phyloP scores from a whole-genome alignment of 2,888 invertebrate genomes.

The Alloplasta piceator region DNA sequence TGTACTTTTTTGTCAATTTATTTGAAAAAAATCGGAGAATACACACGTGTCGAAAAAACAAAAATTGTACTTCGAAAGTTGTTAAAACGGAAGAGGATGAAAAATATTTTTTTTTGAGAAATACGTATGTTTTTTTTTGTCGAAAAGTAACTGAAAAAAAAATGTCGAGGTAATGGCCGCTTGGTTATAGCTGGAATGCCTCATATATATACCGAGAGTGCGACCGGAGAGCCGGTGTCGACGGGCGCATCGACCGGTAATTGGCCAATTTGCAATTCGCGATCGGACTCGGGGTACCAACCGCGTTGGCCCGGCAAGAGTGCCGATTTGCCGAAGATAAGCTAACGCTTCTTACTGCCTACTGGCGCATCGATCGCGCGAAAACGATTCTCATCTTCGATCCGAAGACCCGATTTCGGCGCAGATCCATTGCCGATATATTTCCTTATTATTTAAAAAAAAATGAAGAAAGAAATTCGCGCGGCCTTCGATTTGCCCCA shows the following conservation, averaged over 20 bases:
- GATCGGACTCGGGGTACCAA: slow-evolving; percentile 58
- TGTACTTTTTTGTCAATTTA: too few species aligned
- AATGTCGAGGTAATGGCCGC: too few species aligned
- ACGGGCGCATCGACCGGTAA: slow-evolving; percentile 70
- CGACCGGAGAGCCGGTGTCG: slow-evolving; percentile 60
- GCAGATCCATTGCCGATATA: slow-evolving; percentile 51
- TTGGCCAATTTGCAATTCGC: slow-evolving; percentile 74
- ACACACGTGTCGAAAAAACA: too few species aligned
- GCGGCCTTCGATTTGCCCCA: slow-evolving; percentile 38
- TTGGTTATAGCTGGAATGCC: too few species aligned
- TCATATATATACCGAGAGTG: slow-evolving; percentile 22
- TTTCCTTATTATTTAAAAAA: slow-evolving; percentile 52
- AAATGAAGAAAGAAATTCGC: background rate
- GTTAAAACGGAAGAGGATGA: too few species aligned
- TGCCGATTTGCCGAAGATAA: slow-evolving; percentile 62
- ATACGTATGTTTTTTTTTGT: too few species aligned
- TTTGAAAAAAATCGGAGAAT: too few species aligned
- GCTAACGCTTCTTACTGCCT: slow-evolving; percentile 51
- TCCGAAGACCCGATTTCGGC: slow-evolving; percentile 49
- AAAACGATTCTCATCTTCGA: slow-evolving; percentile 58
- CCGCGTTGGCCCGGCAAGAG: slow-evolving; percentile 46
- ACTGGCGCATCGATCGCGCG: slow-evolving; percentile 53
- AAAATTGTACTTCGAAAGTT: too few species aligned
- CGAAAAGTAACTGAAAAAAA: too few species aligned
- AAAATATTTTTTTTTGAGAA: too few species aligned